These are phyloP conservation scores for Odontophorus gujanensis DNA, from an alignment of 2,113 vertebrate genomes.

Conservation along the genomic window DNA sequence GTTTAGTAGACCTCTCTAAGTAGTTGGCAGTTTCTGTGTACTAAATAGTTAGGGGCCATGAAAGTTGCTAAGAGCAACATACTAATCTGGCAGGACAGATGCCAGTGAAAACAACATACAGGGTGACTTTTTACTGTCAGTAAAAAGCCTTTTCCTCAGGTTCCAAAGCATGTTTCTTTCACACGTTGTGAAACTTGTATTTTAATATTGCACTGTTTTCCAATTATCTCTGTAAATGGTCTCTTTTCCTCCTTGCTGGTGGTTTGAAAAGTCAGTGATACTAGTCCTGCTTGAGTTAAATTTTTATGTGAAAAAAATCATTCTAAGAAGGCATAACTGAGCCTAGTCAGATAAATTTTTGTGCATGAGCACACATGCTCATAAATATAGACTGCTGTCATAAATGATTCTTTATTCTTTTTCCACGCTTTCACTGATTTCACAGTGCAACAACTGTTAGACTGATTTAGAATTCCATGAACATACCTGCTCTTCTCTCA, in stretches of 20 bases:
- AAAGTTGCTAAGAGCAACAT: conserved; percentile 58
- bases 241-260: background rate
- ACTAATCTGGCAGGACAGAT: conserved; percentile 62
- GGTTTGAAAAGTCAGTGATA: conserved; percentile 16
- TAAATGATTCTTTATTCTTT: background rate
- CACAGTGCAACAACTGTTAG: background rate
- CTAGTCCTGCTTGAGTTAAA: conserved; percentile 27
- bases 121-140: conserved; percentile 71
- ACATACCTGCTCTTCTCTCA: background rate
- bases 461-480: background rate
- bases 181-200: conserved; percentile 71
- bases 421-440: background rate
- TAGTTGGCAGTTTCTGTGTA: conserved; percentile 58
- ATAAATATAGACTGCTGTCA: background rate
- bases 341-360: background rate
- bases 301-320: background rate
- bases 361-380: background rate
- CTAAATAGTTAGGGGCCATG: conserved; percentile 57
- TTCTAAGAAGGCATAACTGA: conserved; percentile 8
- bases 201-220: conserved; percentile 80
- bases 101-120: conserved; percentile 59
- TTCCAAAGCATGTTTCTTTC: conserved; percentile 77
- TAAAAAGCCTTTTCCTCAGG: conserved; percentile 80
- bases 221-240: conserved; percentile 68
- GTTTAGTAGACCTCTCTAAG: conserved; percentile 51